Conservation (phyloP, 1,140 invertebrate species). For the Neuroterus valhalla region DNA sequence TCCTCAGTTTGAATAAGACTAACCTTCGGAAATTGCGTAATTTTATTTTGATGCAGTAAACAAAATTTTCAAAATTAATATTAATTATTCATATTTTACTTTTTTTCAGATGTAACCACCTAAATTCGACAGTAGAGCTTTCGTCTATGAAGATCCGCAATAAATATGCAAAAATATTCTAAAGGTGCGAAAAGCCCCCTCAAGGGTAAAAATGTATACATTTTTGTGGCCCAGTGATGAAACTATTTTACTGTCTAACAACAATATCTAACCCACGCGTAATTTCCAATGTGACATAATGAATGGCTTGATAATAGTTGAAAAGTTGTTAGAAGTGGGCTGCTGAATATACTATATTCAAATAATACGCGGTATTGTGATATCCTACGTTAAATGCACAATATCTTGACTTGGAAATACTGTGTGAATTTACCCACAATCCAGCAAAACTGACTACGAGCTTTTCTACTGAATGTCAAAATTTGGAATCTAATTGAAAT, state of each 20-base stretch:
- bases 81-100: slow-evolving; percentile 21
- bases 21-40: too few species aligned
- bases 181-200: slow-evolving; percentile 49
- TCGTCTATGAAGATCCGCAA: slow-evolving; percentile 51
- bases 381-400: slow-evolving; percentile 27
- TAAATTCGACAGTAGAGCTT: slow-evolving; percentile 25
- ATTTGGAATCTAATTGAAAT: background rate
- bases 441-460: background rate
- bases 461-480: slow-evolving; percentile 14
- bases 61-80: background rate
- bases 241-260: slow-evolving; percentile 63
- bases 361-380: slow-evolving; percentile 31
- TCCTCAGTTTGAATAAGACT: too few species aligned
- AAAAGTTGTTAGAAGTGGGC: slow-evolving; percentile 53
- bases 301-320: slow-evolving; percentile 63
- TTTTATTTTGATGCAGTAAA: too few species aligned
- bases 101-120: slow-evolving; percentile 30
- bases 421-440: slow-evolving; percentile 30
- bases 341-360: slow-evolving; percentile 24
- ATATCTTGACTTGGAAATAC: slow-evolving; percentile 41
- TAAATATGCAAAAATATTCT: slow-evolving; percentile 62
- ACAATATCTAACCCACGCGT: slow-evolving; percentile 59
- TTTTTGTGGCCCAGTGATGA: slow-evolving; percentile 59
- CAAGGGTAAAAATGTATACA: slow-evolving; percentile 53
- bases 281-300: slow-evolving; percentile 59